Base-by-base conservation (phyloP, 2,888 invertebrate genomes). In the Andrena fulva region DNA sequence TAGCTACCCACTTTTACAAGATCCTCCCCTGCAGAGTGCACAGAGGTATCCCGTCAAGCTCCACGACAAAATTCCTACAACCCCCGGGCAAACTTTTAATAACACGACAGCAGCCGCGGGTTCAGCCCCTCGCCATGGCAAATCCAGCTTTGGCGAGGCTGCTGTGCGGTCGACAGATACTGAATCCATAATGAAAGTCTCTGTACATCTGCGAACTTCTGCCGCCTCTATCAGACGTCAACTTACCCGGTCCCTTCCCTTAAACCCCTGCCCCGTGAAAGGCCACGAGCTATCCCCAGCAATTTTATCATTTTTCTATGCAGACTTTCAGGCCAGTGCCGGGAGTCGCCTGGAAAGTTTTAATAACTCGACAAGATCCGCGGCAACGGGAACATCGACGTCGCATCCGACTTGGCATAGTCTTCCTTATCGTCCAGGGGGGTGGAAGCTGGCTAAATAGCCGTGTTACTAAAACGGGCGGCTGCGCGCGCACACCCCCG, bases 401-500 rank as follows among this genome's bases (percentile, higher is more conserved):
- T 54, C n/a, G 68, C 72, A 72, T 24, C 20, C 31, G 67, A 67
- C 56, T 56, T 54, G 66, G 52, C 64, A 33, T 56, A 29, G 24
- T n/a, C n/a, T 16, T 42, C 42, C 42, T 52, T 42, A 59, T 60
- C 73, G 6, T 50, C 24, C 16, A 66, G 24, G 66, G n/a, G 16
- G 50, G 7, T 12, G 54, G 60, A 48, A 42, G 42, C 42, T 42
- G 42, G 24, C n/a, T 52, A 60, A 81, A 56, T 29, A 59, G 62
- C 54, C 35, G 50, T 24, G 74, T 62, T 70, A 10, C 27, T 29
- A 50, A 66, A 31, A 60, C 10, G 27, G 2, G 1, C 52, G 27
- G 20, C 16, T 85, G 85, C 86, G 85, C 86, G 83, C 81, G 86
- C 87, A 86, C 6, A 20, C 82, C 81, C 42, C 85, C 77, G 85